Conservation (phyloP, 1,140 invertebrate genomes). For the Pachyrhynchus sulphureomaculatus region DNA sequence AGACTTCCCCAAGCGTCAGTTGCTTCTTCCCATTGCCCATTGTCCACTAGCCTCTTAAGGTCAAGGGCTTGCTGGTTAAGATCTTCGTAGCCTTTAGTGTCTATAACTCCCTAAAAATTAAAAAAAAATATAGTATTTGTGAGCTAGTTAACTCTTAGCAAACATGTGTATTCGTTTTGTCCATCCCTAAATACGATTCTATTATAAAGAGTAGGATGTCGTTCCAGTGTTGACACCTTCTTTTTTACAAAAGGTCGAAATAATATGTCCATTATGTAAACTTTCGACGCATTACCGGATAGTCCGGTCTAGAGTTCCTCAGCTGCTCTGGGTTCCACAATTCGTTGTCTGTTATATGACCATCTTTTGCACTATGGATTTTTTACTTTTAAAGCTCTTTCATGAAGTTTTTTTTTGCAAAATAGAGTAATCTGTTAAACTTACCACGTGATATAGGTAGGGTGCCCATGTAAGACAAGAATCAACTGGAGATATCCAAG, state of each 20-base stretch:
- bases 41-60: conserved; percentile 57
- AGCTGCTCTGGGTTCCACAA: too few species aligned
- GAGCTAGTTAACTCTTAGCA: not conserved
- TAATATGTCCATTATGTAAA: too few species aligned
- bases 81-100: conserved; percentile 58
- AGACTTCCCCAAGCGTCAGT: conserved; percentile 65
- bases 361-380: too few species aligned
- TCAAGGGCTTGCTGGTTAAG: conserved; percentile 56
- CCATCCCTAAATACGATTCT: not conserved
- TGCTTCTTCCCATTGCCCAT: conserved; percentile 59
- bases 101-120: conserved; percentile 60
- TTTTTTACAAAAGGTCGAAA: too few species aligned
- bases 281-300: too few species aligned
- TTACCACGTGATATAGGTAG: conserved; percentile 68
- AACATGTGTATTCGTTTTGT: not conserved
- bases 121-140: conserved; percentile 8
- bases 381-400: too few species aligned
- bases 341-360: too few species aligned
- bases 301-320: too few species aligned
- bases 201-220: not conserved
- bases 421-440: too few species aligned
- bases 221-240: not conserved
- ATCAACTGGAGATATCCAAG: conserved; percentile 85
- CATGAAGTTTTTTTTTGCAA: too few species aligned
- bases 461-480: conserved; percentile 78